Evolutionary conservation across 2,797 vertebrate genomes (phyloP), one percentile per base, ranked within the genome.

Genomic region (Lateolabrax maculatus): DNA sequence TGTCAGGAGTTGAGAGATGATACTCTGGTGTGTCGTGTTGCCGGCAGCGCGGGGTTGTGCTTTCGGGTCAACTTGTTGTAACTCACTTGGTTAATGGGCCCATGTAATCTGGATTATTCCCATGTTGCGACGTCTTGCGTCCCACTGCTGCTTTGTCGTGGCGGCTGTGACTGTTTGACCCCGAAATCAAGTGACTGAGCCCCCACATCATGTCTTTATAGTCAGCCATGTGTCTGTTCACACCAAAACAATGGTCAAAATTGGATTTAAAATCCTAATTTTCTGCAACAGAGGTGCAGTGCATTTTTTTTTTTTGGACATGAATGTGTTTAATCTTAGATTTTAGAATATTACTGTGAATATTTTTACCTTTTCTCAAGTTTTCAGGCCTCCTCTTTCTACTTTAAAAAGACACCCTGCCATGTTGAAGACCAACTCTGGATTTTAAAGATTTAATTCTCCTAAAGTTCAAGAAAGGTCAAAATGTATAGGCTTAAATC

Each of bases 21-120:
- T 29, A 6, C 70, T 31, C 75, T 15, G 34, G 39, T 70, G 83
- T 48, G 1, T 70, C 34, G 55, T 79, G 71, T 51, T 66, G 52
- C 71, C 72, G 84, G 51, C 85, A 61, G 77, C 15, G 29, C 70
- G 80, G 75, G 58, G 3, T 0, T 43, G 65, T 46, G 55, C 49
- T 68, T 72, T 70, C 41, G 49, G 49, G 73, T 63, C 44, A 84
- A 75, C 19, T 79, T 71, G 73, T 75, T 71, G 73, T 81, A 72
- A 71, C 87, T 83, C 43, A 73, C 63, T 58, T 60, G 29, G 43
- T 65, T 67, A 81, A 71, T 55, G 44, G 57, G 48, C 19, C 60
- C 25, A 1, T 48, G 43, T 73, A 68, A 71, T 85, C 31, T 77
- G 81, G 58, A 77, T 84, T 41, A 77, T 64, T 64, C 34, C 21